Conservation (phyloP, 2,888 invertebrate genomes). For the Agrenia bidenticulata region DNA sequence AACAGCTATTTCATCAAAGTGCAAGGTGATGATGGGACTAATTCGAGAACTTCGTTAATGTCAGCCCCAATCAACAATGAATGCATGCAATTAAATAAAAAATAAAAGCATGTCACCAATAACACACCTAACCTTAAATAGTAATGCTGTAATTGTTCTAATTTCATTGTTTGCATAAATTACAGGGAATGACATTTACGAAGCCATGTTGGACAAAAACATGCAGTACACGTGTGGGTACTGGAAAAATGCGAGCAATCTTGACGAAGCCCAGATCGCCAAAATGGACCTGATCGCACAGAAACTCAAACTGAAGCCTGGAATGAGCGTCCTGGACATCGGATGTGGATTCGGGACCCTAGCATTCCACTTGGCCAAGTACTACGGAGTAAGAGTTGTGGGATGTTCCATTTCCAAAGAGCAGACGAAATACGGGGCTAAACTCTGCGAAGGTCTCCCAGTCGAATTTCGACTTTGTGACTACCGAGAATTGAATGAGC, state of each 20-base stretch:
- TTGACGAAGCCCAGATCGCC: constrained; percentile 37
- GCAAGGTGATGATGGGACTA: too few species aligned
- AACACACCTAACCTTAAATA: too few species aligned
- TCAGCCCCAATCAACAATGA: too few species aligned
- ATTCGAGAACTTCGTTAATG: too few species aligned
- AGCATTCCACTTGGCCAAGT: constrained; percentile 30
- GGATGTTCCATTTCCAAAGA: constrained; percentile 36
- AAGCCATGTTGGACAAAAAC: constrained; percentile 38
- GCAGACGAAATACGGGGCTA: constrained; percentile 26
- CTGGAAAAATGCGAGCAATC: constrained; percentile 41
- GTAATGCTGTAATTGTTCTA: too few species aligned
- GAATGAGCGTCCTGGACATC: constrained; percentile 42
- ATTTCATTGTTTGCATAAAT: too few species aligned
- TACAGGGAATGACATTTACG: too few species aligned
- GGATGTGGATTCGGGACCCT: constrained; percentile 41
- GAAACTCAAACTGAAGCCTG: constrained; percentile 37
- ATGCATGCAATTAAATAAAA: too few species aligned
- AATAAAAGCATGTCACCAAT: too few species aligned
- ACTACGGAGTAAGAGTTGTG: constrained; percentile 34
- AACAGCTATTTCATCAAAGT: too few species aligned
- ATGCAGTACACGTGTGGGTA: constrained; percentile 49
- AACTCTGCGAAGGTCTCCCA: constrained; percentile 20
- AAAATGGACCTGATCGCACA: constrained; percentile 41
- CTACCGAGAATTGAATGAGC: constrained; percentile 39
- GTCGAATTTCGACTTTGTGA: constrained; percentile 35